These are phyloP conservation scores for Parthenolecanium corni DNA, from an alignment of 2,888 invertebrate genomes.

Conservation along the genomic window DNA sequence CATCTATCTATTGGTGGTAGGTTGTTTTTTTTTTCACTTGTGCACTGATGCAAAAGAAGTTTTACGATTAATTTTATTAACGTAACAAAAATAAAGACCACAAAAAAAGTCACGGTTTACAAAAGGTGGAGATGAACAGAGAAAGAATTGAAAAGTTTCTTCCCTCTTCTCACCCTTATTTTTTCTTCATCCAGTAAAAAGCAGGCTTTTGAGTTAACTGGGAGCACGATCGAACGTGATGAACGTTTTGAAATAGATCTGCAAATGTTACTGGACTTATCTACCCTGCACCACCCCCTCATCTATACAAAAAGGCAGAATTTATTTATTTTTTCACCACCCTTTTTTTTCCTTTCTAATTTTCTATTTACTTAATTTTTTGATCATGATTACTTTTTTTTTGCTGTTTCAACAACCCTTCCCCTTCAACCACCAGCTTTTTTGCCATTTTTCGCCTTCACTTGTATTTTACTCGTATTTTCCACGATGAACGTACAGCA, in stretches of 20 bases:
- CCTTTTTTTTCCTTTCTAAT: not conserved
- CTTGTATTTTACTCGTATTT: not conserved
- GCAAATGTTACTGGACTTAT: not conserved
- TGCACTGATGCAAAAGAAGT: not conserved
- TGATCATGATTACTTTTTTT: too few species aligned
- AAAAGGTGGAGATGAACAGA: not conserved
- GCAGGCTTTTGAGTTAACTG: not conserved
- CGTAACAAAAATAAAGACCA: not conserved
- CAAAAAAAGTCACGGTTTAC: not conserved
- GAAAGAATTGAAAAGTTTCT: not conserved
- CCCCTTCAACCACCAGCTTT: too few species aligned
- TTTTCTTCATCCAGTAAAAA: not conserved
- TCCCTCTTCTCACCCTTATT: too few species aligned
- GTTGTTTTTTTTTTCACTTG: too few species aligned
- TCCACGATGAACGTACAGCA: conserved; percentile 4
- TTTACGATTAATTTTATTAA: not conserved
- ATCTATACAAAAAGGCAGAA: not conserved
- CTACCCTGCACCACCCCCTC: not conserved
- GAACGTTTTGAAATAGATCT: not conserved
- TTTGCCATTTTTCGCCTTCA: too few species aligned
- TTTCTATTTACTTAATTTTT: too few species aligned
- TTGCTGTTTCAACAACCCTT: too few species aligned
- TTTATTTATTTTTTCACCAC: not conserved
- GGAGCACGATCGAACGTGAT: not conserved
- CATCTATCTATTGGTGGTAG: too few species aligned